These are phyloP conservation scores for Odontamblyopus rebecca DNA, from an alignment of 2,797 vertebrate genomes.

Conservation along the genomic window DNA sequence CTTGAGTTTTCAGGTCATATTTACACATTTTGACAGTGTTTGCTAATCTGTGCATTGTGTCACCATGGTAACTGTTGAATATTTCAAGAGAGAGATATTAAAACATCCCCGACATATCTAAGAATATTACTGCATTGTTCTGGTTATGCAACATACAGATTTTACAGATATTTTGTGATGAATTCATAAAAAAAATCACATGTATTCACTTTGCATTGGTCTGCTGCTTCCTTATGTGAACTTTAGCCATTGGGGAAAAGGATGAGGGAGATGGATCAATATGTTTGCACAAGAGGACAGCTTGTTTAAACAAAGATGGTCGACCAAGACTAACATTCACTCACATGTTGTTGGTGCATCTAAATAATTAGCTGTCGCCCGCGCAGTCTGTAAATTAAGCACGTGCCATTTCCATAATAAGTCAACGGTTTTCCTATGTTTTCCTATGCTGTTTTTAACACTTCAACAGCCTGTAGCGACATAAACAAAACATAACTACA, in stretches of 20 bases:
- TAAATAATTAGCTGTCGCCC: background rate
- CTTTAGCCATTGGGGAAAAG: slow-evolving; percentile 46
- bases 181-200: no score
- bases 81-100: no score
- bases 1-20: no score
- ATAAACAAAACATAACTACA: slow-evolving; percentile 45
- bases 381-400: background rate
- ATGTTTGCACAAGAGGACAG: slow-evolving; percentile 71
- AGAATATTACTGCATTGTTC: no score
- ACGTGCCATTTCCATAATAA: slow-evolving; percentile 2
- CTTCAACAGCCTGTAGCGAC: slow-evolving; percentile 12
- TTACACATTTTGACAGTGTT: no score
- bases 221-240: background rate
- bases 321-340: slow-evolving; percentile 54
- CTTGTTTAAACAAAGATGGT: slow-evolving; percentile 68
- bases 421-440: slow-evolving; percentile 1
- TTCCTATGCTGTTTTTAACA: slow-evolving; percentile 24
- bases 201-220: background rate
- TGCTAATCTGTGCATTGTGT: no score
- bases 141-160: no score
- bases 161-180: no score
- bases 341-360: slow-evolving; percentile 22
- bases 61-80: no score
- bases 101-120: no score
- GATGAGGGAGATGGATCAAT: slow-evolving; percentile 73